Base-by-base conservation (phyloP, 1,140 invertebrate species). In the Lordiphosa collinella region DNA sequence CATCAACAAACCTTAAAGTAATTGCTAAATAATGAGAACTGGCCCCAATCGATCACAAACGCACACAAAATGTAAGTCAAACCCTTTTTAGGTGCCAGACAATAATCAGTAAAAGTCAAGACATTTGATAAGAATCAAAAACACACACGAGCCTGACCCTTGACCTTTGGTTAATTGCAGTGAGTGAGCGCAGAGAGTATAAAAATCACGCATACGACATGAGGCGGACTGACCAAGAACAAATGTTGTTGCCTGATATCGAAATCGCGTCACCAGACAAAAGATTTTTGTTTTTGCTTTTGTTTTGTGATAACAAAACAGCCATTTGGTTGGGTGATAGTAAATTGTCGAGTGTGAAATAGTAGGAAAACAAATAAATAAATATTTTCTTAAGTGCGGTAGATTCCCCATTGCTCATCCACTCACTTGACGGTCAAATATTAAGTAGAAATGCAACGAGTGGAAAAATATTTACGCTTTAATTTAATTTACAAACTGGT, bases 391-490 rank as follows among this genome's bases (percentile, higher is more conserved):
- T 29, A 29, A 31, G 18, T 32, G 12, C 32, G 18, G 47, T 22
- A 49, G 52, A 7, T 41, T 56, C 9, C 11, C 5, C 4, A 12
- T n/a, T 43, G 44, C 63, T 68, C 41, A 41, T 58, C 40, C 49
- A 32, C 35, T 31, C 38, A 40, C 25, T 44, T 55, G 58, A 29
- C 58, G 25, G 43, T 22, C 16, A 9, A 29, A 32, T 9, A 2
- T 14, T 16, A 18, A 18, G 3, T 1, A 10, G 4, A 22, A 34
- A 49, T 49, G 57, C 55, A 70, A 70, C 47, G 55, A 71, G 63
- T 71, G 25, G 25, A 37, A 76, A 67, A 76, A 67, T 84, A 84
- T 78, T 82, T 82, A 58, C 72, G 72, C 48, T 35, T 58, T 46
- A 46, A 78, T 64, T 76, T 67, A 67, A 82, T 63, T 76, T 57